Evolutionary conservation across 2,113 vertebrate species (phyloP).

Genomic region (Sardina pilchardus): DNA sequence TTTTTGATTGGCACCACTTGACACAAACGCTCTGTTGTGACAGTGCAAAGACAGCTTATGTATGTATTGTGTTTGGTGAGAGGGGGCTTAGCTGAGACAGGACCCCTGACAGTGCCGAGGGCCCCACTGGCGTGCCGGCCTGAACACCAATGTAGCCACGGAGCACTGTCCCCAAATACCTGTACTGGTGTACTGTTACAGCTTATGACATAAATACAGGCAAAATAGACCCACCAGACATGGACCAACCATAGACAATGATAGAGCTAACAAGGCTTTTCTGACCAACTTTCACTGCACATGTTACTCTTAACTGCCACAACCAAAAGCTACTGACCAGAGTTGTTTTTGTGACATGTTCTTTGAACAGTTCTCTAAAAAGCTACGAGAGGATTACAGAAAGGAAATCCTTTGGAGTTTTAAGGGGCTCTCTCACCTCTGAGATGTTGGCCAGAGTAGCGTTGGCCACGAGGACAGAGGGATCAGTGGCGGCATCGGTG

Average conservation of each 20-base stretch:
- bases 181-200: slow-evolving; percentile 17
- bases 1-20: background rate
- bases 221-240: slow-evolving; percentile 1
- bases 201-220: background rate
- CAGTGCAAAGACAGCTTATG: background rate
- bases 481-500: background rate
- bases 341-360: background rate
- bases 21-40: background rate
- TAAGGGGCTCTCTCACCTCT: background rate
- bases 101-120: background rate
- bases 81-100: background rate
- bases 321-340: background rate
- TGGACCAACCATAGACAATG: background rate
- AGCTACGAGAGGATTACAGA: background rate
- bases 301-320: background rate
- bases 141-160: background rate
- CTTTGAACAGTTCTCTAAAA: background rate
- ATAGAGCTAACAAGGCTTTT: background rate
- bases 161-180: background rate
- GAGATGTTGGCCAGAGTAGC: background rate
- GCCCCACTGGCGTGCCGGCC: background rate
- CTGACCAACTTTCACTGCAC: background rate
- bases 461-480: background rate
- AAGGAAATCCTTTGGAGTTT: background rate
- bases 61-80: background rate